Evolutionary conservation across 2,113 vertebrate genomes (phyloP), one percentile per base, ranked within the genome.

Genomic region (Falco punctatus): DNA sequence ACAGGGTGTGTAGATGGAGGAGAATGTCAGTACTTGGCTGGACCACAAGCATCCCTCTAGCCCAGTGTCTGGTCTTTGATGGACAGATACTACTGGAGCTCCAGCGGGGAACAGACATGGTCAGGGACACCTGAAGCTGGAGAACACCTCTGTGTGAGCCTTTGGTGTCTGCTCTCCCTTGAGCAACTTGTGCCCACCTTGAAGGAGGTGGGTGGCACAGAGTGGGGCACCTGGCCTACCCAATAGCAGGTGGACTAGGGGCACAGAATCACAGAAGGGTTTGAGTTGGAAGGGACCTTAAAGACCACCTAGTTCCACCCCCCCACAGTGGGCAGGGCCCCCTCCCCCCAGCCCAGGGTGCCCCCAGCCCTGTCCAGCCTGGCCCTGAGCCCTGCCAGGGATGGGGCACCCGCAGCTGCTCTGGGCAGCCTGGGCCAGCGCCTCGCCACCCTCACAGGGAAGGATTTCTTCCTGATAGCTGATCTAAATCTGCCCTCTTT

Each of bases 401-500:
- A 42, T 42, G 42, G 42, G 42, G 42, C 42, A 42, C 42, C 42
- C 42, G 14, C 42, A 42, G 42, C 42, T 42, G 42, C 42, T 42
- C 13, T 42, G 42, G 42, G 42, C 42, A 42, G 42, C 42, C 42
- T 42, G 13, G 5, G 42, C 42, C 42, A 42, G 42, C 6, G 42
- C 42, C 42, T 42, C 42, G 42, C 13, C 42, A 13, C 42, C 42
- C 42, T 42, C 42, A 42, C 42, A 42, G 42, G 11, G 42, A 42
- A 42, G 42, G 14, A 42, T 42, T 42, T 42, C 12, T 42, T 42
- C 58, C 58, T 24, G 11, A 61, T 14, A 61, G 33, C n/a, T 35
- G 14, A 35, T 5, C 33, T 26, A n/a, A 0, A 0, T 26, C 58
- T 61, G n/a, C n/a, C 10, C n/a, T 61, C 10, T 4, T 23, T 23